phyloP scores from a whole-genome alignment of 1,140 invertebrate genomes.

The Eriosoma lanigerum region DNA sequence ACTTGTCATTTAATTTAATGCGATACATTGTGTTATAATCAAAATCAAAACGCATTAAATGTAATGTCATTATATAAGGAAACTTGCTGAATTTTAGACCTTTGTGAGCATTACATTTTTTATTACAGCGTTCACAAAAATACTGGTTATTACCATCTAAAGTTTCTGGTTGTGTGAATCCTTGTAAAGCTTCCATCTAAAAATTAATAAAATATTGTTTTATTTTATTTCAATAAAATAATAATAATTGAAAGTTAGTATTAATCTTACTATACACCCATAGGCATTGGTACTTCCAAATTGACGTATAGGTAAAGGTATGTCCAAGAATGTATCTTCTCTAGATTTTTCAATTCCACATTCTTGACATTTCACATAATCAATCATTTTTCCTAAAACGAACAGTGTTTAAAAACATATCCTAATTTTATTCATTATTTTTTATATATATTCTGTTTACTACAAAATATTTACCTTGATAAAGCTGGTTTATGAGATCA shows the following conservation, averaged over 20 bases:
- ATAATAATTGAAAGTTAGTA: constrained; percentile 38
- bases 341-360: constrained; percentile 82
- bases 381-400: constrained; percentile 77
- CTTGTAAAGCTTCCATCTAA: constrained; percentile 79
- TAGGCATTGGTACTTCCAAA: constrained; percentile 79
- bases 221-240: constrained; percentile 7
- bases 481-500: constrained; percentile 78
- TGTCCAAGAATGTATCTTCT: constrained; percentile 84
- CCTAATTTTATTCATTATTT: too few relatives aligned
- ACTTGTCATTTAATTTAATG: constrained; percentile 91
- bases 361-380: constrained; percentile 89
- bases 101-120: constrained; percentile 90
- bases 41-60: constrained; percentile 90
- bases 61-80: constrained; percentile 84
- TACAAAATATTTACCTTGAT: constrained; percentile 63
- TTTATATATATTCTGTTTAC: neutral
- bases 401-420: neutral
- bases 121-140: constrained; percentile 83
- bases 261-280: constrained; percentile 71
- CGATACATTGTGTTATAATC: constrained; percentile 83
- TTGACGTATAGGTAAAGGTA: constrained; percentile 82
- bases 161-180: constrained; percentile 84
- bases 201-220: constrained; percentile 54
- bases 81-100: constrained; percentile 86
- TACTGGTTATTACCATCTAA: constrained; percentile 88